A percentile compares a stretch with the other conserved stretches of the same genome.
Evolutionary conservation across 2,888 invertebrate genomes (phyloP).

Genomic region (Xestia ashworthii): DNA sequence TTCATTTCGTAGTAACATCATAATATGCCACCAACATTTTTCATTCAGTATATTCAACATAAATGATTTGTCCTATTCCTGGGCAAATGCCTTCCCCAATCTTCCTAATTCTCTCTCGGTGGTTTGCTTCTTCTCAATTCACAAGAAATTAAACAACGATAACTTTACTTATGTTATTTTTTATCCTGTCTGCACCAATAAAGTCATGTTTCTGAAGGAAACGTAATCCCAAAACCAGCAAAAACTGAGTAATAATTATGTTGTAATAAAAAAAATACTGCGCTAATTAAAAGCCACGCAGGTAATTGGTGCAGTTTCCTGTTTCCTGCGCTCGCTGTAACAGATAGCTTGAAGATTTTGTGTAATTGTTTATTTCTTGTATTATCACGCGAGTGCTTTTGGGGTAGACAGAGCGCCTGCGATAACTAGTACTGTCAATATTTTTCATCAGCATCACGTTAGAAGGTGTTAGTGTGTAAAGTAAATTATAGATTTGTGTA

Average conservation of each 20-base stretch:
- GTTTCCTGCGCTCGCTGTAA: slow-evolving; percentile 47
- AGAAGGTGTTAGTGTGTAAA: background rate
- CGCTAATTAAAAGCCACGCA: slow-evolving; percentile 39
- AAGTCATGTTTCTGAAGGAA: background rate
- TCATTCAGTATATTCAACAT: background rate
- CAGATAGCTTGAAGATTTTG: slow-evolving; percentile 46
- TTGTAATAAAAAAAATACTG: slow-evolving; percentile 36
- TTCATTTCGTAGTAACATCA: background rate
- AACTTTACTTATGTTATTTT: background rate
- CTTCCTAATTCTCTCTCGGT: background rate
- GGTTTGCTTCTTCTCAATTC: background rate
- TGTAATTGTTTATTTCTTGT: slow-evolving; percentile 59
- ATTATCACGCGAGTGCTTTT: slow-evolving; percentile 26
- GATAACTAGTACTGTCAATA: slow-evolving; percentile 30
- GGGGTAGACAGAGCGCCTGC: slow-evolving; percentile 15
- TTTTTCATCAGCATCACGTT: background rate
- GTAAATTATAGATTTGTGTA: background rate
- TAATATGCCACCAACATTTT: background rate
- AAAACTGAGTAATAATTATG: slow-evolving; percentile 6
- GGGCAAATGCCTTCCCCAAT: background rate
- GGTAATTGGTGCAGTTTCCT: slow-evolving; percentile 59
- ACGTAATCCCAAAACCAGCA: slow-evolving; percentile 16
- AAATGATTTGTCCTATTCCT: background rate
- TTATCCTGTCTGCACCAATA: slow-evolving; percentile 12
- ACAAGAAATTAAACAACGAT: background rate